phyloP scores from a whole-genome alignment of 2,113 vertebrate genomes.

The Ranitomeya imitator region DNA sequence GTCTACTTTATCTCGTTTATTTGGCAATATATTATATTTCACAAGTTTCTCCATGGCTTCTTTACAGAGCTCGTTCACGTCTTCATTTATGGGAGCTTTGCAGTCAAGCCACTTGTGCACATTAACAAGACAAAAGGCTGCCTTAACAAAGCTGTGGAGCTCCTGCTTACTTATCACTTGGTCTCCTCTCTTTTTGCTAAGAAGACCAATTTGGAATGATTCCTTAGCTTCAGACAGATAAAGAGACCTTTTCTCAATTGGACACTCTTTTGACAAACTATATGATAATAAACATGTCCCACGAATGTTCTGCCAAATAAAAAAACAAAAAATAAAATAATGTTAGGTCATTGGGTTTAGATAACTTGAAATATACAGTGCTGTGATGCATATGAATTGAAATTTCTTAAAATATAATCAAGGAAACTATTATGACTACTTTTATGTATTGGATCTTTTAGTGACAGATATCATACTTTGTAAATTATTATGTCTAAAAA shows the following conservation, averaged over 20 bases:
- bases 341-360: neutral
- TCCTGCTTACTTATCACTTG: conserved; percentile 83
- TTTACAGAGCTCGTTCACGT: conserved; percentile 69
- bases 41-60: conserved; percentile 78
- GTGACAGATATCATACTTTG: neutral
- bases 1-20: conserved; percentile 67
- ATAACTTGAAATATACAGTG: too few species aligned
- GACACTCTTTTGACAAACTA: conserved; percentile 80
- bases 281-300: conserved; percentile 88
- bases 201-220: conserved; percentile 87
- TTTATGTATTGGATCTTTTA: neutral
- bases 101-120: conserved; percentile 75
- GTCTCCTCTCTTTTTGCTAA: conserved; percentile 74
- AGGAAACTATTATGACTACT: neutral
- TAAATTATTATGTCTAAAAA: neutral
- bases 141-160: conserved; percentile 87
- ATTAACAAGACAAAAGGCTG: conserved; percentile 80
- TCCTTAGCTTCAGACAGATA: conserved; percentile 81
- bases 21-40: conserved; percentile 64
- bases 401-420: neutral
- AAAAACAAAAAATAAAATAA: conserved; percentile 24
- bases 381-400: too few species aligned
- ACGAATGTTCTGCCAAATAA: conserved; percentile 77
- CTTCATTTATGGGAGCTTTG: conserved; percentile 6
- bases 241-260: conserved; percentile 61